These are phyloP conservation scores for Ifrita kowaldi DNA, from an alignment of 2,113 vertebrate species.

Conservation along the genomic window DNA sequence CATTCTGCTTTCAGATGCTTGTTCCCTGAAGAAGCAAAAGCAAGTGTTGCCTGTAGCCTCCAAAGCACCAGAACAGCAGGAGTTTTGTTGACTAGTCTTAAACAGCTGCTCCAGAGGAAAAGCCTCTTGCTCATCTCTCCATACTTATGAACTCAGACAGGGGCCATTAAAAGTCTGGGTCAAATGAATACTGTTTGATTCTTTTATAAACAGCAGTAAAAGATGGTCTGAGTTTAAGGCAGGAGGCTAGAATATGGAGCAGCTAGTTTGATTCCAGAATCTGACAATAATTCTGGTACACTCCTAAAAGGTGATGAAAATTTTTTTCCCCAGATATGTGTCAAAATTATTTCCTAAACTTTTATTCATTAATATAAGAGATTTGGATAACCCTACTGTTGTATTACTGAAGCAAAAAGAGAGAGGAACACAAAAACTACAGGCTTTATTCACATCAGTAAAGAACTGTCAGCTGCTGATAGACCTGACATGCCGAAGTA, in stretches of 20 bases:
- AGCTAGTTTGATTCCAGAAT: not conserved
- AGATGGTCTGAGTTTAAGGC: not conserved
- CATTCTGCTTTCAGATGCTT: not conserved
- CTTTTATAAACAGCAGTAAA: constrained; percentile 5
- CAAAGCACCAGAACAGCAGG: not conserved
- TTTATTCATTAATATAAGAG: not conserved
- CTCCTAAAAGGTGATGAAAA: not conserved
- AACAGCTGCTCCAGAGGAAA: not conserved
- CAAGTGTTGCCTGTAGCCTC: not conserved
- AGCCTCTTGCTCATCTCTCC: not conserved
- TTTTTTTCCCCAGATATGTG: not conserved
- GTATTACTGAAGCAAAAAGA: not conserved
- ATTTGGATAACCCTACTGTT: not conserved
- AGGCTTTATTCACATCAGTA: not conserved
- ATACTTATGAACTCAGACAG: not conserved
- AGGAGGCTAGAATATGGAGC: not conserved
- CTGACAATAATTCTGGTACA: not conserved
- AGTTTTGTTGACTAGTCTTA: not conserved
- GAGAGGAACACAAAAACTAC: not conserved
- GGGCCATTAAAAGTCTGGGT: not conserved
- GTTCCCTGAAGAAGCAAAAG: not conserved
- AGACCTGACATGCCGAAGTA: not conserved
- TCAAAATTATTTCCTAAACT: not conserved
- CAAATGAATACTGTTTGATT: constrained; percentile 20
- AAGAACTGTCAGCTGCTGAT: not conserved